These are phyloP conservation scores for Aurelia sp. DNA, from an alignment of 30 jellyfish, hydroid and myxozoan species.

Conservation along the genomic window DNA sequence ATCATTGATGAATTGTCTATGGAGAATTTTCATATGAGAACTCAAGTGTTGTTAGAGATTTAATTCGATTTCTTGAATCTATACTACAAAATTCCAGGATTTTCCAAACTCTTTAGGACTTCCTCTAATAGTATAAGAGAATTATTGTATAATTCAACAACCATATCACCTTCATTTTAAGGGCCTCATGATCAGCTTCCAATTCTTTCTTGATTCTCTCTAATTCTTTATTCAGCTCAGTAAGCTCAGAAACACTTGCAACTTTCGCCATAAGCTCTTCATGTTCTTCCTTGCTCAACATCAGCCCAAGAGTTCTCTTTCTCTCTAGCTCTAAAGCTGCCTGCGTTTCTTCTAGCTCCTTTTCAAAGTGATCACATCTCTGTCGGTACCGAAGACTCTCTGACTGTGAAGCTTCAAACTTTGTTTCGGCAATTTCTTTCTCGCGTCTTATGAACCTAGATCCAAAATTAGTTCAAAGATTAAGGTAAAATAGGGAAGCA, in stretches of 20 bases:
- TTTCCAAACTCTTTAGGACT: too few relatives aligned
- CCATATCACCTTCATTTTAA: slow-evolving; percentile 53
- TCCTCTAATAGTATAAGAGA: too few relatives aligned
- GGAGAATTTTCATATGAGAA: too few relatives aligned
- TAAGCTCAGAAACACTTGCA: slow-evolving; percentile 67
- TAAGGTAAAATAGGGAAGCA: too few relatives aligned
- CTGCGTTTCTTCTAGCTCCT: slow-evolving; percentile 90
- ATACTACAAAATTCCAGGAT: too few relatives aligned
- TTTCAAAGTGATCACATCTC: slow-evolving; percentile 89
- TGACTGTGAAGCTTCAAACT: slow-evolving; percentile 88
- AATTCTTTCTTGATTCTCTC: slow-evolving; percentile 59
- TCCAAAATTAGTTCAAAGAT: too few relatives aligned
- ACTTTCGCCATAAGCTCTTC: slow-evolving; percentile 84
- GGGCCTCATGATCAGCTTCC: slow-evolving; percentile 18
- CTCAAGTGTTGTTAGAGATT: too few relatives aligned
- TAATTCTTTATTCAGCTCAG: slow-evolving; percentile 58
- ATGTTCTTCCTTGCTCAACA: slow-evolving; percentile 91
- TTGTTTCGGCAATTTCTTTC: slow-evolving; percentile 96
- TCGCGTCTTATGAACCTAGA: slow-evolving; percentile 90
- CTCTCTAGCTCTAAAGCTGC: slow-evolving; percentile 83
- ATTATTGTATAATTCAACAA: too few relatives aligned
- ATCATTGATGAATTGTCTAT: too few relatives aligned
- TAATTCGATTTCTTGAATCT: too few relatives aligned
- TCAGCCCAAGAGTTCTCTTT: slow-evolving; percentile 90
- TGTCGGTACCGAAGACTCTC: slow-evolving; percentile 96